Base-by-base conservation (phyloP, 2,888 invertebrate species). In the Bembecia ichneumoniformis region DNA sequence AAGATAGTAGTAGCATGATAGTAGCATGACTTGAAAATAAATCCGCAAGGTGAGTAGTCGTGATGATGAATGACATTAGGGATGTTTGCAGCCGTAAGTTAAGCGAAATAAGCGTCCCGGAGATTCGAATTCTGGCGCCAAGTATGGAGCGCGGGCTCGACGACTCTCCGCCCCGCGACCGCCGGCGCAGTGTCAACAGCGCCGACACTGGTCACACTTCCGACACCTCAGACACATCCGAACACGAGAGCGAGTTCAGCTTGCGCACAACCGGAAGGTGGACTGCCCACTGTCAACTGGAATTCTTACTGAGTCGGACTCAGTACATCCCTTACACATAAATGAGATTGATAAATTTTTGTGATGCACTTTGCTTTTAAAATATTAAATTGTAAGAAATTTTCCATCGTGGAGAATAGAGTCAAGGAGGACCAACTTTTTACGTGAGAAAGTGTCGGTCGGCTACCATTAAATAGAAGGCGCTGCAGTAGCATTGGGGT, bases 41-140 rank as follows among this genome's bases (percentile, higher is more conserved):
- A 9, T 28, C 28, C 7, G 28, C 28, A 28, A 14, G 14, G 43
- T 40, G 43, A 14, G n/a, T 40, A 40, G 3, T 2, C 13, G n/a
- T 40, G 9, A 40, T 9, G 43, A 40, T 10, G 43, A 11, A 14
- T 13, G 40, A 16, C 44, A 15, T 44, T 2, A 17, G 63, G 62
- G 69, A 63, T 74, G 59, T 80, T 77, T 77, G 64, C 87, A 91
- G 90, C 88, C 90, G 90, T 87, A 91, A 91, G 87, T 89, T 90
- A 89, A 91, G 91, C 89, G 89, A 91, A 77, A 89, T 92, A 90
- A 90, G 91, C 82, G 90, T 93, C 63, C 94, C 94, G 59, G 93
- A 93, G 89, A 94, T 94, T 74, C 92, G 94, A 71, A 92, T 94
- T 70, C 88, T 94, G 89, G 93, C 93, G 74, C 93, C 94, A 66